Percentiles rank a stretch among this genome's conserved stretches.
phyloP scores from a whole-genome alignment of 2,888 invertebrate species.

The Chironomus riparius region DNA sequence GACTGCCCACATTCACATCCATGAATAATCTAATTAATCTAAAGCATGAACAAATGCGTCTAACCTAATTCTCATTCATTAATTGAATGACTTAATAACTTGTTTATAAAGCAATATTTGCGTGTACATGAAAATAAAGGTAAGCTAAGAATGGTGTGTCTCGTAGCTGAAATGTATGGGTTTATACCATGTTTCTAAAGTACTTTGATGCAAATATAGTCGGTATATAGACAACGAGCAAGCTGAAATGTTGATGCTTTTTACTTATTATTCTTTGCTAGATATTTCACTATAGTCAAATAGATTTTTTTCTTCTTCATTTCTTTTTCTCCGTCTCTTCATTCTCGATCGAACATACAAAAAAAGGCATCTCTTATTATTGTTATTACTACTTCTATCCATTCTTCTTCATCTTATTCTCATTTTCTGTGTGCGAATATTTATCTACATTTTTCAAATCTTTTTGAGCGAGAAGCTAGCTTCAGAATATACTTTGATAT shows the following conservation, averaged over 20 bases:
- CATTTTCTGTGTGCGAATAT: neutral
- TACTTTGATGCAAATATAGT: neutral
- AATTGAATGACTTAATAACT: no score
- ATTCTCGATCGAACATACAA: neutral
- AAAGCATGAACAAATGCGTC: no score
- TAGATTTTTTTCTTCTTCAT: neutral
- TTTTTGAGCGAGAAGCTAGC: neutral
- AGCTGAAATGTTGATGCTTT: neutral
- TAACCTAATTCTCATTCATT: neutral
- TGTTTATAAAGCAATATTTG: neutral
- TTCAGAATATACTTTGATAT: slow-evolving; percentile 13
- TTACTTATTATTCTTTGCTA: neutral
- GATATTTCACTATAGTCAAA: neutral
- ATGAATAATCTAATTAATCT: no score
- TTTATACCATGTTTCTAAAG: neutral
- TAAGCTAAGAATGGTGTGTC: neutral
- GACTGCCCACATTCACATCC: no score
- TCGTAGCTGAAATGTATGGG: neutral
- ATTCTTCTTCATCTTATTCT: neutral
- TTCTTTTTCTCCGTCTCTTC: no score
- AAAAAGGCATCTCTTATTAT: neutral
- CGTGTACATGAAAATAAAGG: neutral
- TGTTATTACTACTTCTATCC: neutral
- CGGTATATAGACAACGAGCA: neutral
- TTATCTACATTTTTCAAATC: neutral